These are phyloP conservation scores for Seira ritae DNA, from an alignment of 2,888 invertebrate species.

Conservation along the genomic window DNA sequence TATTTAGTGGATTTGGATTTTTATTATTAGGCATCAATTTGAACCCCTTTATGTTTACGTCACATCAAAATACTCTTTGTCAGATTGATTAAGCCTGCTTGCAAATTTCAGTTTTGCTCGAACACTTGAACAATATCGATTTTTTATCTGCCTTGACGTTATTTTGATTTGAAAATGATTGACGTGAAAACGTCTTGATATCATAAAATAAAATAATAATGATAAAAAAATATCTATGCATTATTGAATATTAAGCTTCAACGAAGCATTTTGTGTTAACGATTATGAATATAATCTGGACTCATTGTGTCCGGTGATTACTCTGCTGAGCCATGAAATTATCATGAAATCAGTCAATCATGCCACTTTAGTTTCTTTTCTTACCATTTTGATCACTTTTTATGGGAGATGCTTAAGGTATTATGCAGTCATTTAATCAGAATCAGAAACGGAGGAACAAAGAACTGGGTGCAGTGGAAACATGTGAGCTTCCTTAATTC, in stretches of 20 bases:
- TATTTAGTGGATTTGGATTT: not conserved
- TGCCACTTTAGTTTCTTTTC: slow-evolving; percentile 10
- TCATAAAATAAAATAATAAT: slow-evolving; percentile 35
- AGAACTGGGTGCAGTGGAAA: slow-evolving; percentile 29
- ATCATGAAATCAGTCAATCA: slow-evolving; percentile 55
- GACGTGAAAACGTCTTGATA: slow-evolving; percentile 30
- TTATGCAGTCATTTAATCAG: slow-evolving; percentile 28
- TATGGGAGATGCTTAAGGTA: not conserved
- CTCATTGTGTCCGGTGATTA: slow-evolving; percentile 49
- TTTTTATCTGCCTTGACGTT: slow-evolving; percentile 24
- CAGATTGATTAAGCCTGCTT: not conserved
- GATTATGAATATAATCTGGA: slow-evolving; percentile 39
- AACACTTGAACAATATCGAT: slow-evolving; percentile 42
- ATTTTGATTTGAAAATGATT: slow-evolving; percentile 48
- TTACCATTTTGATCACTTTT: not conserved
- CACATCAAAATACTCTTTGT: not conserved
- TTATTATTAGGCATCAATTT: not conserved
- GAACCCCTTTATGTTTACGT: not conserved
- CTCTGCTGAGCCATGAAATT: slow-evolving; percentile 55
- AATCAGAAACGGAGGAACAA: slow-evolving; percentile 28
- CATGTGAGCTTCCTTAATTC: slow-evolving; percentile 25
- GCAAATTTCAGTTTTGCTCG: not conserved
- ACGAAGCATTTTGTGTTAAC: slow-evolving; percentile 6
- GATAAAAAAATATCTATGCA: slow-evolving; percentile 15
- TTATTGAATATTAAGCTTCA: slow-evolving; percentile 1